Conservation (phyloP, 1,140 invertebrate species). For the Delia radicum region DNA sequence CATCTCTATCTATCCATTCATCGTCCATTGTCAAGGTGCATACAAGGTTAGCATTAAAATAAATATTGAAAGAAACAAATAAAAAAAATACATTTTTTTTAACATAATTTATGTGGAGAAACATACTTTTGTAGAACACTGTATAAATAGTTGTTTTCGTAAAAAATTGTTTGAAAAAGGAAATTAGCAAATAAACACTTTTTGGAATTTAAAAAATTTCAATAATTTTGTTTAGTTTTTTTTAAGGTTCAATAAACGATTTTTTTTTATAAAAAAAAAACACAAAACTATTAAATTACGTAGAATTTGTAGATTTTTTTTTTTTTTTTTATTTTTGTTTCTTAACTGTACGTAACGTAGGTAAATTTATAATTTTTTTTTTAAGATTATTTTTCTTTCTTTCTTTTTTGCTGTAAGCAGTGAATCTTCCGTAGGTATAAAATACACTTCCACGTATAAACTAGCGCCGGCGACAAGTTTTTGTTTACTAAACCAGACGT, state of each 20-base stretch:
- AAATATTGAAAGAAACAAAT: background rate
- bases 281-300: too few species aligned
- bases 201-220: too few species aligned
- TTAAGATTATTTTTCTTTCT: background rate
- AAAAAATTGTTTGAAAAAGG: too few species aligned
- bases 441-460: slow-evolving; percentile 18
- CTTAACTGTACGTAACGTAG: background rate
- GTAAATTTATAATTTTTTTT: background rate
- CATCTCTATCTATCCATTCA: too few species aligned
- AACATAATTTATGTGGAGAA: too few species aligned
- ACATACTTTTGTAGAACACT: too few species aligned
- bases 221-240: too few species aligned
- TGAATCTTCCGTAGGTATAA: too few species aligned
- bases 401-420: too few species aligned
- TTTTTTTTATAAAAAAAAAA: background rate
- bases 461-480: slow-evolving; percentile 54
- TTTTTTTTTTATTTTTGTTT: background rate
- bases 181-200: too few species aligned
- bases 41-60: slow-evolving; percentile 1
- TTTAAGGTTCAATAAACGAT: background rate
- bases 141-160: too few species aligned
- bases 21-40: slow-evolving; percentile 12
- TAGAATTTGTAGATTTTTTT: background rate
- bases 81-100: too few species aligned
- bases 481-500: slow-evolving; percentile 51